phyloP scores from a whole-genome alignment of 92 coral and sea anemone genomes.

The Isaurus tuberculatus region DNA sequence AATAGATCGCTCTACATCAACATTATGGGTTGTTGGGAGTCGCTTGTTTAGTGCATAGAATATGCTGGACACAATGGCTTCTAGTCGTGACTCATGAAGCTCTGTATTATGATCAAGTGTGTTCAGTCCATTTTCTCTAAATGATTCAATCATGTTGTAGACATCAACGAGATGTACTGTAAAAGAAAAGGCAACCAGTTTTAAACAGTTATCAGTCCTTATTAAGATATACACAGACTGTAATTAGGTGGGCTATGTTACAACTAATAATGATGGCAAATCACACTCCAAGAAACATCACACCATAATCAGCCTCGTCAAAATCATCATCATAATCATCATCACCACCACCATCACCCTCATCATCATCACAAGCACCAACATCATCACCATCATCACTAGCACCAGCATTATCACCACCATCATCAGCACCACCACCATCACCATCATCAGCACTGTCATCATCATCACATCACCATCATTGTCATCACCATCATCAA shows the following conservation, averaged over 20 bases:
- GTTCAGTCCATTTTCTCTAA: conserved; percentile 96
- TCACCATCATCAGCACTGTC: background rate
- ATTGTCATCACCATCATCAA: background rate
- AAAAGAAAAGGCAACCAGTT: background rate
- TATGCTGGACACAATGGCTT: conserved; percentile 98
- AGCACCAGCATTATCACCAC: background rate
- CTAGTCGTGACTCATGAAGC: conserved; percentile 92
- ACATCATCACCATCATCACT: background rate
- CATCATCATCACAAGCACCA: background rate
- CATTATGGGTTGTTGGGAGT: conserved; percentile 89
- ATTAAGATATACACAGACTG: background rate
- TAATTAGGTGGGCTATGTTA: background rate
- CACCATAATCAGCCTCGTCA: background rate
- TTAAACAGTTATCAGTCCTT: background rate
- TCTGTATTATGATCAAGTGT: conserved; percentile 96
- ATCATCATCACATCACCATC: background rate
- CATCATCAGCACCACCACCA: background rate
- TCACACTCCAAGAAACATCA: background rate
- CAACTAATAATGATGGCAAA: background rate
- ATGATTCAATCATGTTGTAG: conserved; percentile 99
- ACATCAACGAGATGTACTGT: conserved; percentile 97
- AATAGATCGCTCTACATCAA: conserved; percentile 94
- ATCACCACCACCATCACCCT: background rate
- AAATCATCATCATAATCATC: background rate
- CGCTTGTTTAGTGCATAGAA: conserved; percentile 98